Conservation (phyloP, 2,888 invertebrate species). For the Drosophila koepferae region DNA sequence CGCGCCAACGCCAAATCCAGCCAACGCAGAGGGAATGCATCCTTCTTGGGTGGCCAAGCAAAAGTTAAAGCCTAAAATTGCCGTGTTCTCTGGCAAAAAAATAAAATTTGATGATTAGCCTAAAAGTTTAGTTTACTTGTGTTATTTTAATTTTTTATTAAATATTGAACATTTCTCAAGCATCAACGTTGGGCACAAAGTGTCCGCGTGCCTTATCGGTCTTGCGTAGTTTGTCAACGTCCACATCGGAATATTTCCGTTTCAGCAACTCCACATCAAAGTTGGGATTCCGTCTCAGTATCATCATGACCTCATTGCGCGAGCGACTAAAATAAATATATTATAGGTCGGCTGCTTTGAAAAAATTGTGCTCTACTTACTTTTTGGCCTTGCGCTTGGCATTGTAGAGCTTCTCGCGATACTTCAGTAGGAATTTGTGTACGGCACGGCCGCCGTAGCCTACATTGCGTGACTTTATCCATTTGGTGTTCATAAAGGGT, state of each 20-base stretch:
- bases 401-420: constrained; percentile 89
- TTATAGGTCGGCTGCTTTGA: neutral
- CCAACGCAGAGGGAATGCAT: constrained; percentile 68
- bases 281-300: constrained; percentile 91
- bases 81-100: constrained; percentile 83
- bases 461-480: constrained; percentile 87
- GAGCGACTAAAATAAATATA: constrained; percentile 85
- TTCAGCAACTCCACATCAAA: constrained; percentile 90
- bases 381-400: constrained; percentile 87
- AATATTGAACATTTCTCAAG: constrained; percentile 37
- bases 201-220: constrained; percentile 88
- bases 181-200: constrained; percentile 85
- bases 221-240: constrained; percentile 89
- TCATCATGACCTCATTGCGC: constrained; percentile 89
- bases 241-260: constrained; percentile 90
- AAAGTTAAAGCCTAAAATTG: constrained; percentile 81
- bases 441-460: constrained; percentile 88
- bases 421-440: constrained; percentile 87
- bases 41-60: constrained; percentile 85
- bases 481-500: constrained; percentile 88
- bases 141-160: constrained; percentile 44
- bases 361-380: constrained; percentile 80
- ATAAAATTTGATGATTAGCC: constrained; percentile 77
- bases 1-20: constrained; percentile 9
- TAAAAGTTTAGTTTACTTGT: neutral